These are phyloP conservation scores for Cinclus mexicanus DNA, from an alignment of 2,113 vertebrate species.

Conservation along the genomic window DNA sequence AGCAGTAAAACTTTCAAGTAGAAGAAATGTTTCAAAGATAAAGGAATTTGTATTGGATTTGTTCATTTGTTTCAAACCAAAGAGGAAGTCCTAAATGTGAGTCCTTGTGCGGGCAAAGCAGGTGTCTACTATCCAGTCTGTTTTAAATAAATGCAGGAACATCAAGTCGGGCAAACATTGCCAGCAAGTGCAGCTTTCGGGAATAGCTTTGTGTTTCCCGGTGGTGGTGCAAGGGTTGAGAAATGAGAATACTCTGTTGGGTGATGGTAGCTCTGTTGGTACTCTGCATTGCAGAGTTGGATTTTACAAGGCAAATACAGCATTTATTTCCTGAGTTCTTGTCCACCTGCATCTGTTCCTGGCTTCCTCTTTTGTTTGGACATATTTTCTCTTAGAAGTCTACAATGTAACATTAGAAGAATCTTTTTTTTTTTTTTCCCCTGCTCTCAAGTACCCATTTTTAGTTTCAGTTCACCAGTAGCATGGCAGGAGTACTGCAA, in stretches of 20 bases:
- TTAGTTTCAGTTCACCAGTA: background rate
- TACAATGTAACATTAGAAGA: background rate
- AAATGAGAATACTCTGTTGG: background rate
- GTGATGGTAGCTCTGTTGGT: background rate
- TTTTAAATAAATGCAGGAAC: background rate
- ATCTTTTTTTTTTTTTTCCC: background rate
- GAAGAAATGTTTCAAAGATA: background rate
- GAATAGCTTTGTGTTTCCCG: background rate
- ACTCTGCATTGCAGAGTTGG: background rate
- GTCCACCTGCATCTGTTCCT: background rate
- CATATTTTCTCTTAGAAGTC: background rate
- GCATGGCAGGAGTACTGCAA: background rate
- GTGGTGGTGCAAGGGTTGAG: background rate
- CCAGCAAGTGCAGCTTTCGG: background rate
- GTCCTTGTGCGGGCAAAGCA: background rate
- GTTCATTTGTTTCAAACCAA: background rate
- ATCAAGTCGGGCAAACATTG: background rate
- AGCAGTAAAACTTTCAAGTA: slow-evolving; percentile 28
- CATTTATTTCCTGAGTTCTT: background rate
- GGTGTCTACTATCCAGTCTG: background rate
- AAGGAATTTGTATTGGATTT: background rate
- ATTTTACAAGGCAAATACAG: background rate
- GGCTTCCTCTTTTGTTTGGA: background rate
- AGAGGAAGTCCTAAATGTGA: background rate
- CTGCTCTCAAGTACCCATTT: background rate